Base-by-base conservation (phyloP, 2,888 invertebrate genomes). In the Sarcophaga rosellei region DNA sequence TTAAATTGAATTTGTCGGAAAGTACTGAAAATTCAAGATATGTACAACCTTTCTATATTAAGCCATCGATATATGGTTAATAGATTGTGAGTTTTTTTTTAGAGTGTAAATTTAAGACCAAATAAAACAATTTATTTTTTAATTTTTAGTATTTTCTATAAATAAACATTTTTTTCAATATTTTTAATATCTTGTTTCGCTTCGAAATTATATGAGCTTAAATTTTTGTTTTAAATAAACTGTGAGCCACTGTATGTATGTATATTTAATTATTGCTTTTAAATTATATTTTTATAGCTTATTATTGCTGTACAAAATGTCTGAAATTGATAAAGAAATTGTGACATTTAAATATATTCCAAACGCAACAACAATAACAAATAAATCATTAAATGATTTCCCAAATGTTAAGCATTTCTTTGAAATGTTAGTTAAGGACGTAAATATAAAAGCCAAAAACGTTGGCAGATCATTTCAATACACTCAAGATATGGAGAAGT, bases 331-430 rank as follows among this genome's bases (percentile, higher is more conserved):
- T 17, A 17, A 35, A 20, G 57, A 76, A 23, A 8, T 15, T 3
- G 8, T 57, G n/a, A 1, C 12, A 35, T 45, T 23, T 4, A 53
- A 65, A n/a, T 65, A 75, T 53, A 59, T 68, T 23, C 77, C 68
- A 17, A 76, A 76, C 47, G 77, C 77, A 21, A 77, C 77, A 68
- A 69, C 59, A 25, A 77, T 69, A 77, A 69, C 77, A 66, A 76
- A 76, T 69, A n/a, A 23, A 23, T 44, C 59, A 6, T 61, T 77
- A n/a, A 3, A 47, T 44, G 4, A 0, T 0, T 77, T 77, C 25
- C 77, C 77, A 44, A 77, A 77, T 77, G 47, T 77, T 11, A 11
- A 77, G 8, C 47, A 69, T n/a, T 69, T 69, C 15, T 47, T 69
- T 17, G 25, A 77, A 69, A 25, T 12, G 8, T 23, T 77, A 20